These are phyloP conservation scores for Nemopilema nomurai DNA, from an alignment of 30 jellyfish, hydroid and myxozoan species.

Conservation along the genomic window DNA sequence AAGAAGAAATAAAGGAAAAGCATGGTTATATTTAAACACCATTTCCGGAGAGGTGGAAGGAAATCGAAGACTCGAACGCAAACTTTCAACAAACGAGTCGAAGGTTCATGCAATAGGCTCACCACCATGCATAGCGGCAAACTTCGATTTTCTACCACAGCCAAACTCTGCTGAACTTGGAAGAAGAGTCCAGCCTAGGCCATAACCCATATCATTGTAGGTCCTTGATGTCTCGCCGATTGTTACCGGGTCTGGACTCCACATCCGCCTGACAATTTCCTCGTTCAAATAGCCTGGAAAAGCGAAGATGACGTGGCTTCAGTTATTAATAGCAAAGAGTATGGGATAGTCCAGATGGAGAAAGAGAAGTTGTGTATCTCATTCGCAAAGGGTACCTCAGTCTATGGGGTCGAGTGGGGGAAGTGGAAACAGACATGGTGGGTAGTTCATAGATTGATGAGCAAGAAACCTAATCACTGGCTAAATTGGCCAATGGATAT, in stretches of 20 bases:
- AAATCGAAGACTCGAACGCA: not conserved
- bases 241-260: slow-evolving; percentile 64
- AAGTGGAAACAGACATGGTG: too few species aligned
- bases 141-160: slow-evolving; percentile 33
- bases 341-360: too few species aligned
- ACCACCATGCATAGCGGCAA: slow-evolving; percentile 60
- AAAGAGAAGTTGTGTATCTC: too few species aligned
- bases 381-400: too few species aligned
- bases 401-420: too few species aligned
- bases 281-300: slow-evolving; percentile 39
- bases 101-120: not conserved
- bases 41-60: not conserved
- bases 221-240: slow-evolving; percentile 48
- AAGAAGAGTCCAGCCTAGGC: slow-evolving; percentile 61
- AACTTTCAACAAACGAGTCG: not conserved
- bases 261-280: slow-evolving; percentile 30
- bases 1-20: not conserved
- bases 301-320: too few species aligned
- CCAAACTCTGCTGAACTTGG: slow-evolving; percentile 19
- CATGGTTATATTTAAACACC: not conserved
- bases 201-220: slow-evolving; percentile 35
- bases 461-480: too few species aligned
- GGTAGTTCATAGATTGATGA: too few species aligned
- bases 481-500: too few species aligned
- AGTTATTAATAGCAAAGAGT: not conserved